phyloP scores from a whole-genome alignment of 2,888 invertebrate species.

The Saturnia pavonia region DNA sequence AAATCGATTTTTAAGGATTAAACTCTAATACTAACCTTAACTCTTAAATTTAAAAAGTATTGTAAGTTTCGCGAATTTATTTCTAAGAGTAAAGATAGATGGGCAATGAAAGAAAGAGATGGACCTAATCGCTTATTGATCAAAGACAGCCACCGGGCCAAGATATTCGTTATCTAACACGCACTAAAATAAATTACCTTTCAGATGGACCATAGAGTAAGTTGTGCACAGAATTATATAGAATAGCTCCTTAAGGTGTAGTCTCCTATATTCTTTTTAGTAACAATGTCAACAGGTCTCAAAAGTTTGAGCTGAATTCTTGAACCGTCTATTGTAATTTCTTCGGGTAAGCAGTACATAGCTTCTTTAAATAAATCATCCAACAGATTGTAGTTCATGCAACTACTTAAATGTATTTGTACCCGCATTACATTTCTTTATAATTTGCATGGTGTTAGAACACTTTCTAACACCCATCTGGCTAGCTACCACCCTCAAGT shows the following conservation, averaged over 20 bases:
- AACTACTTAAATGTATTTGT: too few species aligned
- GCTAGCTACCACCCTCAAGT: too few species aligned
- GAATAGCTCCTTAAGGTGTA: not conserved
- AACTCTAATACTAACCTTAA: too few species aligned
- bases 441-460: too few species aligned
- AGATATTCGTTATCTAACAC: conserved; percentile 24
- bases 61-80: conserved; percentile 3
- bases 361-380: not conserved
- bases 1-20: too few species aligned
- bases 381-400: too few species aligned
- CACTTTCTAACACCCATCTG: too few species aligned
- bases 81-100: not conserved
- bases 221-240: conserved; percentile 23
- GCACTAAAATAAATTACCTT: conserved; percentile 29
- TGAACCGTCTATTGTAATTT: not conserved
- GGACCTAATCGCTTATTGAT: conserved; percentile 19
- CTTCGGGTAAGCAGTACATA: not conserved
- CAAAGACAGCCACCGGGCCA: conserved; percentile 2
- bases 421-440: too few species aligned
- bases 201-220: conserved; percentile 9
- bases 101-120: conserved; percentile 6
- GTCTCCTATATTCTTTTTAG: not conserved
- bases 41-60: not conserved
- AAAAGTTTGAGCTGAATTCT: not conserved
- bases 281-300: not conserved